Percentiles rank a stretch among this genome's conserved stretches.
Evolutionary conservation across 2,797 vertebrate species (phyloP).

Genomic region (Eulemur rubriventer): DNA sequence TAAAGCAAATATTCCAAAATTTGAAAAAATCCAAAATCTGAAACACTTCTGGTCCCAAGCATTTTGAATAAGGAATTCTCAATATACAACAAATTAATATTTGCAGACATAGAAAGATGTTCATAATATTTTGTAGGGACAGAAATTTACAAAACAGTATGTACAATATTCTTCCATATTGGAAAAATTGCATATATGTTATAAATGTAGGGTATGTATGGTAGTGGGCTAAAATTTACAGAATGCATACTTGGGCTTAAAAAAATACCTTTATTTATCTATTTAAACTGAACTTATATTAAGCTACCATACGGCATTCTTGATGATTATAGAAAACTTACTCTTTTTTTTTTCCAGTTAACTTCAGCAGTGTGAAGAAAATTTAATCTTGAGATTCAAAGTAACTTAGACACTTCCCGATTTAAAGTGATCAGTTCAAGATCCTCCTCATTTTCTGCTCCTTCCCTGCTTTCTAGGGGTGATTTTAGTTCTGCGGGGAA

Average conservation of each 20-base stretch:
- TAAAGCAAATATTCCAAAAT: not conserved
- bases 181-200: not conserved
- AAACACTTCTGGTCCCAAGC: not conserved
- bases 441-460: not conserved
- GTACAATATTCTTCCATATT: not conserved
- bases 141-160: not conserved
- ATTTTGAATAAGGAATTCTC: not conserved
- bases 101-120: not conserved
- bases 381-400: not conserved
- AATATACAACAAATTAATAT: not conserved
- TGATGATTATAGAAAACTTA: not conserved
- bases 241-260: not conserved
- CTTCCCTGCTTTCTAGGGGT: not conserved
- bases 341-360: not conserved
- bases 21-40: not conserved
- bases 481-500: not conserved
- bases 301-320: not conserved
- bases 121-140: not conserved
- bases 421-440: not conserved
- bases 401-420: not conserved
- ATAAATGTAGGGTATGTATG: not conserved
- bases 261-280: not conserved
- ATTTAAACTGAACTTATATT: not conserved
- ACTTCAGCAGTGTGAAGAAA: not conserved
- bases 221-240: not conserved